Evolutionary conservation across 2,888 invertebrate species (phyloP).

Genomic region (Thelaira solivaga): DNA sequence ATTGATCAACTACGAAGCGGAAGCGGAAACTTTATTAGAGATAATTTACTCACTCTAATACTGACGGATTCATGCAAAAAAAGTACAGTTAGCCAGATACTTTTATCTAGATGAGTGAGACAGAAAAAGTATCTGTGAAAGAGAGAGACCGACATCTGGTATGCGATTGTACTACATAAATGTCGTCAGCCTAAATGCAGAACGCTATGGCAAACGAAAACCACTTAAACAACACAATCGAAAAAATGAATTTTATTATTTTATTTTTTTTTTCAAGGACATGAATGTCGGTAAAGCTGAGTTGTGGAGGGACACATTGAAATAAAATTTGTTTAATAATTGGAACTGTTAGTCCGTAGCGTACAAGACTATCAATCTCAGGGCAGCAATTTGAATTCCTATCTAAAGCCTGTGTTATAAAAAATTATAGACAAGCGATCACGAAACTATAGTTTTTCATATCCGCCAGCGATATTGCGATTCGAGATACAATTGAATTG

Average conservation of each 20-base stretch:
- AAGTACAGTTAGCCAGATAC: background rate
- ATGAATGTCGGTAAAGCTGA: too few species aligned
- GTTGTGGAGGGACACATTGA: too few species aligned
- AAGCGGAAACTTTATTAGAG: slow-evolving; percentile 59
- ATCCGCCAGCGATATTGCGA: background rate
- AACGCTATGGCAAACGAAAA: too few species aligned
- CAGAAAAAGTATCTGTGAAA: slow-evolving; percentile 18
- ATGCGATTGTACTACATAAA: background rate
- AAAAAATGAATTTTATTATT: too few species aligned
- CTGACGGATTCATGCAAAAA: background rate
- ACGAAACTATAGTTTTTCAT: background rate
- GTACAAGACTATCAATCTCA: too few species aligned
- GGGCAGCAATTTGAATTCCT: too few species aligned
- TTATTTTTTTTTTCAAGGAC: too few species aligned
- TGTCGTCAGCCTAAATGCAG: background rate
- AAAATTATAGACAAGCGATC: too few species aligned
- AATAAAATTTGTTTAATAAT: too few species aligned
- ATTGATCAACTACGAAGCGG: slow-evolving; percentile 46
- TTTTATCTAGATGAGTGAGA: slow-evolving; percentile 9
- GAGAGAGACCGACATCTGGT: slow-evolving; percentile 59
- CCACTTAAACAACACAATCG: too few species aligned
- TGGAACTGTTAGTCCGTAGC: too few species aligned
- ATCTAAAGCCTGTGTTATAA: too few species aligned
- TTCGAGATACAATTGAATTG: background rate
- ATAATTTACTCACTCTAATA: slow-evolving; percentile 32